Percentiles rank a stretch among this genome's conserved stretches.
phyloP scores from a whole-genome alignment of 2,113 vertebrate species.

The Struthidea cinerea region DNA sequence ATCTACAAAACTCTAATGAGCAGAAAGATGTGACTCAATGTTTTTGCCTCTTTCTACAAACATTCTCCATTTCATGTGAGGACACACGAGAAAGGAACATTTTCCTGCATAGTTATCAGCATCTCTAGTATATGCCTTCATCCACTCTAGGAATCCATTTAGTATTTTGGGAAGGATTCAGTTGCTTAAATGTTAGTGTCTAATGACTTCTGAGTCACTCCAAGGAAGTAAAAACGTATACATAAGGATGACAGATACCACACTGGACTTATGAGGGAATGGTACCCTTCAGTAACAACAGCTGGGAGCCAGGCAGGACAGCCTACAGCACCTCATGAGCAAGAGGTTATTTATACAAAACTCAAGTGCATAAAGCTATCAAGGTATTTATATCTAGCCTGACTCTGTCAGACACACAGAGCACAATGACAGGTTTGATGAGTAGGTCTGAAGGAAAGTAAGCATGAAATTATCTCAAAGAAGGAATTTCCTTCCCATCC shows the following conservation, averaged over 20 bases:
- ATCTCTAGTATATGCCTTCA: neutral
- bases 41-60: neutral
- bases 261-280: neutral
- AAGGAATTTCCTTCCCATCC: neutral
- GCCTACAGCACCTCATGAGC: neutral
- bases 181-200: neutral
- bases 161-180: neutral
- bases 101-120: neutral
- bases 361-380: neutral
- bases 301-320: neutral
- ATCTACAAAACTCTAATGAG: rapidly evolving
- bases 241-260: rapidly evolving
- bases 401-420: neutral
- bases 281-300: neutral
- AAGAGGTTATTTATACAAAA: neutral
- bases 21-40: neutral
- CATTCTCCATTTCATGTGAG: neutral
- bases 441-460: neutral
- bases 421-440: neutral
- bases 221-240: neutral
- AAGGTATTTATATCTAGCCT: neutral
- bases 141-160: neutral
- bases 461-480: neutral
- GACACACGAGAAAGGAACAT: neutral
- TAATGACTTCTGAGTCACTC: neutral